phyloP scores from a whole-genome alignment of 2,888 invertebrate species.

The Pandemis cinnamomeana region DNA sequence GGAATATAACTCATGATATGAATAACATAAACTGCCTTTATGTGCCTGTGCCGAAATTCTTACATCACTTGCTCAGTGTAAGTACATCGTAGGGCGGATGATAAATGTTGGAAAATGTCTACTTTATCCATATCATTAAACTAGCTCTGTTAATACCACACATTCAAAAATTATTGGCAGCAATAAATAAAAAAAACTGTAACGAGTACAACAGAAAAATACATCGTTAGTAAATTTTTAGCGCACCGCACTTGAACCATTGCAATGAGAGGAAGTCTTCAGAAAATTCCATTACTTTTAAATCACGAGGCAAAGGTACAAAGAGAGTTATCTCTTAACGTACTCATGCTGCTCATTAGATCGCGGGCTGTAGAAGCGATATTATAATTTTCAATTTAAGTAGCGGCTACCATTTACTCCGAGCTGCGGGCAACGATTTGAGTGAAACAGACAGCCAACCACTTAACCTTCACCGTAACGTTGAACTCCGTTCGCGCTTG shows the following conservation, averaged over 20 bases:
- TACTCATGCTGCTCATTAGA: constrained; percentile 52
- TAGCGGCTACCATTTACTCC: constrained; percentile 63
- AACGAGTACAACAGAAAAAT: constrained; percentile 9
- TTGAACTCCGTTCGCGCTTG: constrained; percentile 59
- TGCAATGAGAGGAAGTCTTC: constrained; percentile 22
- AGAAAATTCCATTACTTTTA: constrained; percentile 14
- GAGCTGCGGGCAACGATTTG: constrained; percentile 68
- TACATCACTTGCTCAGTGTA: no score
- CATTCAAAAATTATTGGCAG: background rate
- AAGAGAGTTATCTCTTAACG: constrained; percentile 57
- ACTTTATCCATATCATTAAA: no score
- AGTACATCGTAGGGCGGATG: no score
- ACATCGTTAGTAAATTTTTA: constrained; percentile 28
- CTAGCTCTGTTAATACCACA: background rate
- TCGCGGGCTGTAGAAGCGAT: constrained; percentile 62
- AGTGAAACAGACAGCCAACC: constrained; percentile 77
- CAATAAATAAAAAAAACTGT: background rate
- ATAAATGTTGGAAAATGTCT: no score
- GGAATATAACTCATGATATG: no score
- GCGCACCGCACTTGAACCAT: constrained; percentile 11
- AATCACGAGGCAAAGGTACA: constrained; percentile 42
- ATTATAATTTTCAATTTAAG: constrained; percentile 65
- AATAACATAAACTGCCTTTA: no score
- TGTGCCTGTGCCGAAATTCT: no score
- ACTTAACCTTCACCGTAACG: constrained; percentile 78